Evolutionary conservation across 2,113 vertebrate genomes (phyloP).

Genomic region (Dermatemys mawii): DNA sequence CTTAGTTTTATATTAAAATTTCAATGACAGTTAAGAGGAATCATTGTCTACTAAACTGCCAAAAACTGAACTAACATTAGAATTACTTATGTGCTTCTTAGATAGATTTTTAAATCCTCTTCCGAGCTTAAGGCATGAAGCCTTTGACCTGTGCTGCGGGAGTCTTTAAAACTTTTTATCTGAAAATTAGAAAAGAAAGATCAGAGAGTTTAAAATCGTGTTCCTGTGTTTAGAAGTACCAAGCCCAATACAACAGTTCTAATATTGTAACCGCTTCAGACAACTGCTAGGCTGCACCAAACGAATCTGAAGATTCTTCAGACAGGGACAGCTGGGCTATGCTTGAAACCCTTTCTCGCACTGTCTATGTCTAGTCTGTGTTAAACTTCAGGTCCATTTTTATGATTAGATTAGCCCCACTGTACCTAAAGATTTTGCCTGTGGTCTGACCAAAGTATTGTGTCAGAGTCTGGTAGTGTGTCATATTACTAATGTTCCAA

Average conservation of each 20-base stretch:
- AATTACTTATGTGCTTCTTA: neutral
- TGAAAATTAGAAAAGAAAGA: neutral
- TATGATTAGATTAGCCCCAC: neutral
- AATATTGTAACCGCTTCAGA: constrained; percentile 65
- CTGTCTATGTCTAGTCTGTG: constrained; percentile 17
- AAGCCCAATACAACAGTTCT: constrained; percentile 35
- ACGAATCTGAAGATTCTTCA: constrained; percentile 58
- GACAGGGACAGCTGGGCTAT: constrained; percentile 55
- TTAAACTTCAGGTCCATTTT: constrained; percentile 52
- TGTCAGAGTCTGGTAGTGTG: constrained; percentile 61
- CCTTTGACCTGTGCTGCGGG: neutral
- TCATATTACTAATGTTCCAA: constrained; percentile 74
- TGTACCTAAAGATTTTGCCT: constrained; percentile 38
- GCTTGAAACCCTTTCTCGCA: constrained; percentile 29
- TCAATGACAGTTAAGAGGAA: accelerated
- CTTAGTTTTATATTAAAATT: neutral
- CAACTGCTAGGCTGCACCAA: constrained; percentile 65
- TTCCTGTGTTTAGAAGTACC: constrained; percentile 36
- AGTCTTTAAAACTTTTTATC: neutral
- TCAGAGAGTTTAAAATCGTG: accelerated
- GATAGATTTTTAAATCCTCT: constrained; percentile 4
- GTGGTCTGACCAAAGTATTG: constrained; percentile 29
- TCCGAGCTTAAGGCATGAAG: neutral
- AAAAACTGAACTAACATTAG: neutral
- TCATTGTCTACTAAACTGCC: neutral